A percentile compares a stretch with the other conserved stretches of the same genome.
Evolutionary conservation across 2,113 vertebrate genomes (phyloP).

Genomic region (Aldabrachelys gigantea): DNA sequence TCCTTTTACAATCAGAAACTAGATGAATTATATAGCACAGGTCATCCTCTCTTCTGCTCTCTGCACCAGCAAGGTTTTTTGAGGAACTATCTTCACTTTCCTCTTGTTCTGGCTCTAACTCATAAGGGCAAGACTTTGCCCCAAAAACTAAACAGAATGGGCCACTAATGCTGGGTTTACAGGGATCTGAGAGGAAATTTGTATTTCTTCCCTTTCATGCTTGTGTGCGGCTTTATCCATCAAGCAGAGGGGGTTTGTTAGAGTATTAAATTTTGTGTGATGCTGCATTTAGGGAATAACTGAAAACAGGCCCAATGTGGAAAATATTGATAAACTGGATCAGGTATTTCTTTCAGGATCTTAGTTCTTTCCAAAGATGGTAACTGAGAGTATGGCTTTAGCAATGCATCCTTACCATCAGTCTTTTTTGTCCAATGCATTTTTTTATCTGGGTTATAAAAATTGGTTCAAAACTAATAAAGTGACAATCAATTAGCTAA

Average conservation of each 20-base stretch:
- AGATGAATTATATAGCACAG: background rate
- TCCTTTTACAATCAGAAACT: background rate
- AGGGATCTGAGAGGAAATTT: too few species aligned
- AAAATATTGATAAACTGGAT: background rate
- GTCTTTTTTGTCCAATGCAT: background rate
- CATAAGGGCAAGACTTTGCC: background rate
- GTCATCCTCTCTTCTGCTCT: background rate
- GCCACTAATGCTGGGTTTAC: background rate
- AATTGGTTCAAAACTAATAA: background rate
- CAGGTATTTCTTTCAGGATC: background rate
- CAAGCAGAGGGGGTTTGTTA: background rate
- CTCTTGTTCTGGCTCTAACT: background rate
- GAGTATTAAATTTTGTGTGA: background rate
- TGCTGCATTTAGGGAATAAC: background rate
- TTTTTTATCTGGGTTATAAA: background rate
- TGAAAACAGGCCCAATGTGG: background rate
- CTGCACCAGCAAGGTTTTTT: background rate
- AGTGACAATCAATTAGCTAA: background rate
- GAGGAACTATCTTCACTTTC: background rate
- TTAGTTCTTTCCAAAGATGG: background rate
- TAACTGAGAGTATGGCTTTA: background rate
- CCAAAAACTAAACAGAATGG: background rate
- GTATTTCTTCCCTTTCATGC: background rate
- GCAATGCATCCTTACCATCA: background rate
- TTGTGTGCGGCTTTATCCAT: background rate